Evolutionary conservation across 2,888 invertebrate species (phyloP).

Genomic region (Mayetiola destructor): DNA sequence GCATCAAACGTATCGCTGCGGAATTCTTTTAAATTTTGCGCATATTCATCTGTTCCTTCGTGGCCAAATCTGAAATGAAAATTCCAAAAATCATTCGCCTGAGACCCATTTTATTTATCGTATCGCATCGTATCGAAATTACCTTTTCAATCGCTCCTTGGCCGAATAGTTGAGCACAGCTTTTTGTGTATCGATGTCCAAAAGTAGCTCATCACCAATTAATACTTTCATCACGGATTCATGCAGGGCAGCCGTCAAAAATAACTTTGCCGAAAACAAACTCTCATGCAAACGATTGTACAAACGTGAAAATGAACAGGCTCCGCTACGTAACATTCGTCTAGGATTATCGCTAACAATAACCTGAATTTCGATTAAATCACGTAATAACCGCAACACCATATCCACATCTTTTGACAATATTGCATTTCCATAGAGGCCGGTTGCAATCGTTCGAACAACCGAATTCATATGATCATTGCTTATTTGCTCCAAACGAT

Average conservation of each 20-base stretch:
- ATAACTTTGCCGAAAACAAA: constrained; percentile 79
- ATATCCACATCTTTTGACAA: constrained; percentile 59
- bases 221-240: constrained; percentile 81
- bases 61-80: constrained; percentile 50
- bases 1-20: constrained; percentile 65
- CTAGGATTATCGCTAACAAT: constrained; percentile 53
- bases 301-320: constrained; percentile 72
- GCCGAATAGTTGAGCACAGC: constrained; percentile 35
- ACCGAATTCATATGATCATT: constrained; percentile 29
- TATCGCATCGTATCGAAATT: constrained; percentile 14
- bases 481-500: constrained; percentile 37
- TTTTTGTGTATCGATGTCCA: constrained; percentile 85
- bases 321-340: constrained; percentile 66
- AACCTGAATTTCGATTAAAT: constrained; percentile 58
- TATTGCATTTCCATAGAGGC: constrained; percentile 58
- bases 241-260: constrained; percentile 82
- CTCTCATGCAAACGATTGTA: constrained; percentile 82
- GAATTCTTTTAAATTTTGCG: constrained; percentile 58
- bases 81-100: constrained; percentile 1
- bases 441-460: constrained; percentile 38
- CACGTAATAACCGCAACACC: constrained; percentile 47
- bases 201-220: constrained; percentile 78
- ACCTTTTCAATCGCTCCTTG: constrained; percentile 44
- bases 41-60: constrained; percentile 57
- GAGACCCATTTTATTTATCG: no score